A percentile compares a stretch with the other conserved stretches of the same genome.
Conservation (phyloP, 1,140 invertebrate genomes). For the Eriocheir sinensis region DNA sequence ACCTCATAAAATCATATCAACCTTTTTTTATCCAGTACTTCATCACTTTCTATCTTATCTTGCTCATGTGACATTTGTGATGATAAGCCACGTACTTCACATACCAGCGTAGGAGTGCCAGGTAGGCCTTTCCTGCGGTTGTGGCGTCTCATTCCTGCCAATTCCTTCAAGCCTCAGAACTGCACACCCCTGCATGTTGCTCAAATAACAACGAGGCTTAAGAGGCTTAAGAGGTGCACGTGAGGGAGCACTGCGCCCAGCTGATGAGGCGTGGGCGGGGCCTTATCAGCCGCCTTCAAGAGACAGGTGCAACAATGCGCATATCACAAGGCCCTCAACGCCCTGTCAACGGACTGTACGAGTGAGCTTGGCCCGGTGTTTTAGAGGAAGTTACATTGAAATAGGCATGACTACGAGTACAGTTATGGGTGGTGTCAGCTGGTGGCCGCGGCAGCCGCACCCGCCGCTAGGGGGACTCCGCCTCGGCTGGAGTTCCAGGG, state of each 20-base stretch:
- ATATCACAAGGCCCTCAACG: background rate
- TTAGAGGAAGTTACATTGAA: slow-evolving; percentile 13
- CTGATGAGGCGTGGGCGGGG: slow-evolving; percentile 6
- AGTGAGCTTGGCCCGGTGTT: background rate
- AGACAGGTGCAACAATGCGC: background rate
- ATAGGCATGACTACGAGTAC: slow-evolving; percentile 40
- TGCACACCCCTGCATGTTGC: background rate
- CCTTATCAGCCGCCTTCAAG: slow-evolving; percentile 12
- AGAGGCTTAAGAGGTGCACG: slow-evolving; percentile 3
- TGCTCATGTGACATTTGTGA: background rate
- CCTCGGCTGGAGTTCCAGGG: background rate
- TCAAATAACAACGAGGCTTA: background rate
- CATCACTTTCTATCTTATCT: background rate
- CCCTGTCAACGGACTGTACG: background rate
- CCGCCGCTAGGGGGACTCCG: slow-evolving; percentile 56
- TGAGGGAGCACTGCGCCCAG: background rate
- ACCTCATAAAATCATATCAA: background rate
- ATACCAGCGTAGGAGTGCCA: background rate
- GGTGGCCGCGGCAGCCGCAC: slow-evolving; percentile 41
- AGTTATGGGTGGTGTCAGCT: slow-evolving; percentile 72
- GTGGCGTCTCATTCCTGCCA: background rate
- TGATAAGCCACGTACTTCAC: background rate
- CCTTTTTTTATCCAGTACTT: background rate
- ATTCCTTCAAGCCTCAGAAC: background rate
- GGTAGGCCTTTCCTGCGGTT: background rate